These are phyloP conservation scores for Hylaea fasciaria DNA, from an alignment of 2,888 invertebrate species.

Conservation along the genomic window DNA sequence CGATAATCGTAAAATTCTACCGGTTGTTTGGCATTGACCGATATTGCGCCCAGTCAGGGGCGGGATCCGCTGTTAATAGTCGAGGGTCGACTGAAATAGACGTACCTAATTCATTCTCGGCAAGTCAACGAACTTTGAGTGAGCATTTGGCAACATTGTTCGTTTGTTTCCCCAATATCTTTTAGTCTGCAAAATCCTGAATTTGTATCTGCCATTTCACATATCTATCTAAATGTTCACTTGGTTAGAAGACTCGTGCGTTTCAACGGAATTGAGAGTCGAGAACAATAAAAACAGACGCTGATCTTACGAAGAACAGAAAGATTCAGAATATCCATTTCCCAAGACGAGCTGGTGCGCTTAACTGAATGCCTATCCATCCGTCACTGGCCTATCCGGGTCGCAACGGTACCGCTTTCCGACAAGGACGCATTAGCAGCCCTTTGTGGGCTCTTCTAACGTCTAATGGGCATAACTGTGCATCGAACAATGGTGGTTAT, in stretches of 20 bases:
- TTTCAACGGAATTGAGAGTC: no score
- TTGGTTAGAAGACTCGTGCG: no score
- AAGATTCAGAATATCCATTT: slow-evolving; percentile 1
- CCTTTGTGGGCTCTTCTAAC: slow-evolving; percentile 31
- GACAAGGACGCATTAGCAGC: slow-evolving; percentile 40
- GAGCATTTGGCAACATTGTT: slow-evolving; percentile 22
- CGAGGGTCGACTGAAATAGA: slow-evolving; percentile 44
- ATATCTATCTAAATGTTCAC: no score
- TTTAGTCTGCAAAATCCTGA: not conserved
- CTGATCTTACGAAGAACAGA: not conserved
- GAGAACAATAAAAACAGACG: not conserved
- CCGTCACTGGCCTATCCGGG: slow-evolving; percentile 23
- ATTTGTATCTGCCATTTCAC: not conserved
- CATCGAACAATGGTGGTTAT: slow-evolving; percentile 20
- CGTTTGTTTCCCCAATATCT: not conserved
- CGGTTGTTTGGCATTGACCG: slow-evolving; percentile 75
- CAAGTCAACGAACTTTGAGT: slow-evolving; percentile 35
- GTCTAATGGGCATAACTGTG: slow-evolving; percentile 24
- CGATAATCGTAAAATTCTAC: slow-evolving; percentile 80
- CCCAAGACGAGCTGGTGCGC: slow-evolving; percentile 2
- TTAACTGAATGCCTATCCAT: slow-evolving; percentile 16
- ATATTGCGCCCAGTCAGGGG: slow-evolving; percentile 76
- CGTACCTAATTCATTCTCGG: slow-evolving; percentile 34
- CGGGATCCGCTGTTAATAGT: slow-evolving; percentile 48
- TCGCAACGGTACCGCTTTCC: slow-evolving; percentile 28